A percentile compares a stretch with the other conserved stretches of the same genome.
These are phyloP conservation scores for Agriopis aurantiaria DNA, from an alignment of 2,888 invertebrate genomes.

Conservation along the genomic window DNA sequence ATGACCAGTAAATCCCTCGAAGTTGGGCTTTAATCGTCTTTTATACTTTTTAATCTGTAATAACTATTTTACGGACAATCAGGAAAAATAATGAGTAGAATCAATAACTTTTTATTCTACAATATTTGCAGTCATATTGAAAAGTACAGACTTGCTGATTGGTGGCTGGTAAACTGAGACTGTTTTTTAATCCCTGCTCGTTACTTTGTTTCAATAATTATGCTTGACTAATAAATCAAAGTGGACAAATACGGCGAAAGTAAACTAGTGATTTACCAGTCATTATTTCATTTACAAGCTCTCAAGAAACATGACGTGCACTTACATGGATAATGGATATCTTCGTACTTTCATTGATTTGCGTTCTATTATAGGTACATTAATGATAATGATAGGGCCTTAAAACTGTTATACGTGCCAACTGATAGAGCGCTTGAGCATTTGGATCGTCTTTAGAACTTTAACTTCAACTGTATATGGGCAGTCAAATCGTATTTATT, in stretches of 20 bases:
- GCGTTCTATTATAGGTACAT: constrained; percentile 33
- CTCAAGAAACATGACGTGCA: constrained; percentile 33
- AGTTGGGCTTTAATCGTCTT: no score
- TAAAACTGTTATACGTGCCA: no score
- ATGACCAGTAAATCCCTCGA: no score
- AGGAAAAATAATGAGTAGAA: no score
- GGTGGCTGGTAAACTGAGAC: not conserved
- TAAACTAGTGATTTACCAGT: constrained; percentile 7
- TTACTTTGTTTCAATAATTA: not conserved
- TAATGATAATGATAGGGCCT: not conserved
- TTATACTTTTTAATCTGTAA: no score
- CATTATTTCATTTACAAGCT: constrained; percentile 32
- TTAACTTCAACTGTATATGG: no score
- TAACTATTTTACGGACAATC: no score
- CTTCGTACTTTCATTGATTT: constrained; percentile 53
- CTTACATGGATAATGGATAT: constrained; percentile 26
- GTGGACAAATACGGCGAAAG: constrained; percentile 1
- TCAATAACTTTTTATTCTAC: no score
- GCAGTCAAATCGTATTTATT: no score
- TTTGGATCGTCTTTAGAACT: no score
- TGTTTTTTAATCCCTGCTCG: not conserved
- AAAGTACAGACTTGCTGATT: not conserved
- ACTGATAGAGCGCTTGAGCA: no score
- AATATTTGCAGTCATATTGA: not conserved
- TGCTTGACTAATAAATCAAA: constrained; percentile 1